These are phyloP conservation scores for Zaprionus kolodkinae DNA, from an alignment of 1,140 invertebrate genomes.

Conservation along the genomic window DNA sequence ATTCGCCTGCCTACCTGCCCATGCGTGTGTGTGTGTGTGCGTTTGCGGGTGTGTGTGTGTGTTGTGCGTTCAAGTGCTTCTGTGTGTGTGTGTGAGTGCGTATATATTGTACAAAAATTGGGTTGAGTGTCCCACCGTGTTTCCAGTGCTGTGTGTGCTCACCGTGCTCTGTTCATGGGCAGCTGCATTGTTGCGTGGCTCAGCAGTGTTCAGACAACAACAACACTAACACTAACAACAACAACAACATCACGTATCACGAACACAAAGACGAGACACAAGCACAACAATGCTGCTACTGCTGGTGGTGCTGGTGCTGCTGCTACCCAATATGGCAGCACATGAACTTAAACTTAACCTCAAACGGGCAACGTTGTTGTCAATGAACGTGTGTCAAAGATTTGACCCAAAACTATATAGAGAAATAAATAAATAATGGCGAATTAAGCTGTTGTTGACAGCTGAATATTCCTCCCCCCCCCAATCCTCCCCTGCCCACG, in stretches of 20 bases:
- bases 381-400: constrained; percentile 15
- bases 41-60: constrained; percentile 10
- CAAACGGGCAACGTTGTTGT: constrained; percentile 39
- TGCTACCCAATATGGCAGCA: constrained; percentile 49
- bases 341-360: constrained; percentile 57
- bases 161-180: constrained; percentile 15
- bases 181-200: constrained; percentile 42
- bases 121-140: constrained; percentile 50
- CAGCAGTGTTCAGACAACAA: constrained; percentile 9
- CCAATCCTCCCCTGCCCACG: too few species aligned
- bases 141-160: constrained; percentile 29
- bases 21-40: constrained; percentile 9
- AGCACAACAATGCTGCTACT: constrained; percentile 29
- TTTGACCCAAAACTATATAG: constrained; percentile 30
- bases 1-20: not conserved
- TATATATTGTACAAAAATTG: constrained; percentile 45
- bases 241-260: constrained; percentile 10
- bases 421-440: not conserved
- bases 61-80: constrained; percentile 4
- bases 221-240: constrained; percentile 15
- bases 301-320: not conserved
- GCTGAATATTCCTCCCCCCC: not conserved
- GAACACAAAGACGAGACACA: constrained; percentile 19
- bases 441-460: not conserved
- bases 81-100: constrained; percentile 16